Percentiles rank a stretch among this genome's conserved stretches.
Evolutionary conservation across 1,140 invertebrate genomes (phyloP).

Genomic region (Plodia interpunctella): DNA sequence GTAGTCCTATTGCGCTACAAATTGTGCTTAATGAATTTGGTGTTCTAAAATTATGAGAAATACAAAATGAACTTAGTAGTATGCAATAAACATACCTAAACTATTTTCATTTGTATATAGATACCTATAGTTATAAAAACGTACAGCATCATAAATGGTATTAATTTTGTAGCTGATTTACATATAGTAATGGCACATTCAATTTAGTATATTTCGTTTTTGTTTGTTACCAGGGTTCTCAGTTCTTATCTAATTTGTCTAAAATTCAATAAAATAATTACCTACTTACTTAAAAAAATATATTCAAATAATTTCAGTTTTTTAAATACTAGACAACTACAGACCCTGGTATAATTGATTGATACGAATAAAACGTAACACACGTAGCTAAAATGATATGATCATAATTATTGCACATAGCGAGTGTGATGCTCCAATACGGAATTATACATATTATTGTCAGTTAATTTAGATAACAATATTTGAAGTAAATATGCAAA

Average conservation of each 20-base stretch:
- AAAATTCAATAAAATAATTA: too few relatives aligned
- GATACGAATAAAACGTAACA: background rate
- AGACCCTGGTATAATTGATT: background rate
- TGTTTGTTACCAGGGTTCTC: too few relatives aligned
- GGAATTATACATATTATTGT: constrained; percentile 14
- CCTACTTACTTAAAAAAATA: too few relatives aligned
- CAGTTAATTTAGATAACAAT: constrained; percentile 6
- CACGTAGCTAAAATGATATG: constrained; percentile 14
- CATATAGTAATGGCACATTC: too few relatives aligned
- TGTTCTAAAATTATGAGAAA: background rate
- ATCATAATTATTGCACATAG: constrained; percentile 13
- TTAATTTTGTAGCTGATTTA: too few relatives aligned
- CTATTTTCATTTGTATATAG: too few relatives aligned
- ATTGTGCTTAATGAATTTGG: background rate
- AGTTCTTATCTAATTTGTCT: too few relatives aligned
- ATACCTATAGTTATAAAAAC: too few relatives aligned
- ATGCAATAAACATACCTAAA: too few relatives aligned
- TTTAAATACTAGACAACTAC: background rate
- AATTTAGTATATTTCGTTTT: too few relatives aligned
- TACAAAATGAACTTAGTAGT: too few relatives aligned
- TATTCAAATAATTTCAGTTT: background rate
- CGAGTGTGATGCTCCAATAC: constrained; percentile 7
- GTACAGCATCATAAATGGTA: too few relatives aligned
- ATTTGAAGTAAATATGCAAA: background rate
- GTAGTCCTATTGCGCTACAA: background rate